Conservation (phyloP, 2,113 vertebrate species). For the Pluvialis apricaria region DNA sequence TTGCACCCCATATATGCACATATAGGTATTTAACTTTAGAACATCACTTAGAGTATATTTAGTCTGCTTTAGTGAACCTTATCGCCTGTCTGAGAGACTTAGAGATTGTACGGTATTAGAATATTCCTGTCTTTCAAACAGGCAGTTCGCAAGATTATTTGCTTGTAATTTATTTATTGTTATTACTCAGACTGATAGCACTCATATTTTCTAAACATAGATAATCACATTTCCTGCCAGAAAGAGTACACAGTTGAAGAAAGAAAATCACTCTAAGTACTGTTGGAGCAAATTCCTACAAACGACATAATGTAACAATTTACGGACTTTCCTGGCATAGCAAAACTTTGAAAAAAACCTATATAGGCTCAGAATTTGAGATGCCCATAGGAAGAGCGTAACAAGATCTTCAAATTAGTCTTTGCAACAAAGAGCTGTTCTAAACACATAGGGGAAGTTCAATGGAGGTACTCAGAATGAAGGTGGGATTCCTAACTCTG, state of each 20-base stretch:
- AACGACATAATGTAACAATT: background rate
- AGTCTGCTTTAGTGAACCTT: background rate
- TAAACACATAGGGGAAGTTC: background rate
- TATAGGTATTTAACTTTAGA: background rate
- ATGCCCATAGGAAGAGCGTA: background rate
- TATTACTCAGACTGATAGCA: background rate
- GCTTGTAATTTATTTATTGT: background rate
- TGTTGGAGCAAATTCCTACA: background rate
- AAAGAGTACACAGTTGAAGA: background rate
- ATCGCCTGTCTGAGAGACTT: background rate
- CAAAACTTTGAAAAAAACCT: background rate
- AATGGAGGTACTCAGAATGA: background rate
- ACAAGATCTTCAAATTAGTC: background rate
- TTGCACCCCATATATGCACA: background rate
- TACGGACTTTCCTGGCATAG: background rate
- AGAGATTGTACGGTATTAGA: background rate
- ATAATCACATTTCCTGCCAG: background rate
- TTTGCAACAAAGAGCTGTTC: background rate
- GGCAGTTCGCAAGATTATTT: background rate
- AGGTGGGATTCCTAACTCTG: background rate
- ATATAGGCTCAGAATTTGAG: background rate
- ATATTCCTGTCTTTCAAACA: background rate
- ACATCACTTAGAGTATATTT: background rate
- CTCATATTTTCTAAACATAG: background rate
- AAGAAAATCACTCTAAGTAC: background rate